These are phyloP conservation scores for Menura novaehollandiae DNA, from an alignment of 2,113 vertebrate genomes.

Conservation along the genomic window DNA sequence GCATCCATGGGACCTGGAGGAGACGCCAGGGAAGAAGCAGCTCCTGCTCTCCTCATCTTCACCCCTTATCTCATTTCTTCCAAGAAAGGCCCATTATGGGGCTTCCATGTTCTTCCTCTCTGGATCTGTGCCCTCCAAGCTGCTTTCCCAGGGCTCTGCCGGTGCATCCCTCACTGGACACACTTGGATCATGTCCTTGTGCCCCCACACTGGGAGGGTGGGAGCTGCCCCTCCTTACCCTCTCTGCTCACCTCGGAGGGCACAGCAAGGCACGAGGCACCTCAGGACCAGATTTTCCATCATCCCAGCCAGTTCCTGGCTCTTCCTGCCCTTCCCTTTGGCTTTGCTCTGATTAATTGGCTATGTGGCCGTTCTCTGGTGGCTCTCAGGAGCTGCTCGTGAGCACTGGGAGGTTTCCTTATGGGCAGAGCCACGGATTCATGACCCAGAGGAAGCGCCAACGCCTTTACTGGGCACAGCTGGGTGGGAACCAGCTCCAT, in stretches of 20 bases:
- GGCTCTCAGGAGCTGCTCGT: neutral
- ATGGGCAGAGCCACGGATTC: fast-evolving
- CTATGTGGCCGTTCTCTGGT: fast-evolving
- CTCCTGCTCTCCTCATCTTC: neutral
- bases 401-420: fast-evolving
- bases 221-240: neutral
- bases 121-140: fast-evolving
- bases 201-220: neutral
- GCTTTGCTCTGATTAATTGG: neutral
- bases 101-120: fast-evolving
- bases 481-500: neutral
- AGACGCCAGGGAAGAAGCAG: neutral
- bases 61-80: neutral
- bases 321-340: neutral
- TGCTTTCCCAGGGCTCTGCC: neutral
- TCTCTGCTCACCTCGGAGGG: neutral
- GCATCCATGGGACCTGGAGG: fast-evolving
- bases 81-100: fast-evolving
- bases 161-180: neutral
- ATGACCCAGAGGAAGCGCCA: neutral
- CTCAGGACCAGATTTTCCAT: neutral
- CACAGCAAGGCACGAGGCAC: fast-evolving
- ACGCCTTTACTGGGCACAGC: neutral
- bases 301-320: fast-evolving
- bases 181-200: fast-evolving